Evolutionary conservation across 1,140 invertebrate species (phyloP), one percentile per base, ranked within the genome.

Genomic region (Temnothorax longispinosus): DNA sequence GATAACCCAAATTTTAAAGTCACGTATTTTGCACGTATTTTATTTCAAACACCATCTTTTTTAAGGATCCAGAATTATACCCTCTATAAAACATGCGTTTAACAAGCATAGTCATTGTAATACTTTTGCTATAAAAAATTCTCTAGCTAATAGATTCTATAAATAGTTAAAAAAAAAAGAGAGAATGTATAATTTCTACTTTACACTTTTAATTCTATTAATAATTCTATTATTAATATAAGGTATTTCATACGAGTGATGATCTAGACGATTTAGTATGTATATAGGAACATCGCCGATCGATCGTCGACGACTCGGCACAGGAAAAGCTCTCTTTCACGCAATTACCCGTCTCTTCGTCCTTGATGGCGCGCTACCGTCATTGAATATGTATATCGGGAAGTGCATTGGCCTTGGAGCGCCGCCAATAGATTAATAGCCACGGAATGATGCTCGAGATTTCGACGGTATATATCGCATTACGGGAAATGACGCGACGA

Each of bases 341-440:
- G 58, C 78, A 72, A 87, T 87, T 87, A 87, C 64, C 77, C 80
- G 69, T 72, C 86, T 87, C 80, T 60, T 74, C 80, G 80, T 84
- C 54, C 54, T 84, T 72, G 71, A 84, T 35, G 21, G 44, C 60
- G 32, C 87, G 77, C 86, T 69, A 69, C 65, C 69, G 72, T 84
- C 89, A 86, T 89, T 94, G 92, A 94, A 94, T 95, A 94, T 94
- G 93, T 93, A 94, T 93, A 92, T 91, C 71, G 85, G 74, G 89
- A 92, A 94, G 93, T 94, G 93, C 94, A 95, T 93, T 93, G 93
- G 92, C 93, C 92, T 94, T 94, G 94, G 93, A 94, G 86, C 90
- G 76, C 85, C 89, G 93, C 94, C 94, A 93, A 94, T 95, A 95
- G 94, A 95, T 95, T 95, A 94, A 95, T 95, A 93, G 94, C 92